These are phyloP conservation scores for Potorous gilbertii DNA, from an alignment of 2,797 vertebrate genomes.

Conservation along the genomic window DNA sequence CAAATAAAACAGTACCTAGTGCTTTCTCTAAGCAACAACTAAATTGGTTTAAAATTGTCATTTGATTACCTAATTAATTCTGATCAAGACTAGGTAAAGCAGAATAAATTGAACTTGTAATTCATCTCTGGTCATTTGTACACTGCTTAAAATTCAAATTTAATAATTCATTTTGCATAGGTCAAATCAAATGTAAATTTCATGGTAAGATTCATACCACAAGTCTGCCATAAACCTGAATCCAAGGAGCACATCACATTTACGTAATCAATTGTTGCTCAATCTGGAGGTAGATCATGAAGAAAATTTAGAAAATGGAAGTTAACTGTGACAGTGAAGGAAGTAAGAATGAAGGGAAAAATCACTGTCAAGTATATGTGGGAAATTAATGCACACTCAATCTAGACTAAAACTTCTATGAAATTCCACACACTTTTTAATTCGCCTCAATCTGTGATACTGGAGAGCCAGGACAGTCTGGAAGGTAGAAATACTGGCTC, in stretches of 20 bases:
- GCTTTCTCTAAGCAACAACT: constrained; percentile 12
- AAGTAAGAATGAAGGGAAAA: constrained; percentile 56
- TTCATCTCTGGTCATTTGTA: neutral
- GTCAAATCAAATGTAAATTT: constrained; percentile 39
- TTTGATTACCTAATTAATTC: constrained; percentile 18
- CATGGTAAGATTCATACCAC: neutral
- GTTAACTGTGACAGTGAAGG: neutral
- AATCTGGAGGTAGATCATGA: neutral
- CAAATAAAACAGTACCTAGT: constrained; percentile 36
- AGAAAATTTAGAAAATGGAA: constrained; percentile 49
- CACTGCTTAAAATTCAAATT: constrained; percentile 26
- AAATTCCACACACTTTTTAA: constrained; percentile 65
- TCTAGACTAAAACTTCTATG: constrained; percentile 70
- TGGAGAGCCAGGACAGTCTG: constrained; percentile 52
- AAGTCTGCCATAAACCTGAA: constrained; percentile 39
- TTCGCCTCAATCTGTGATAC: constrained; percentile 12
- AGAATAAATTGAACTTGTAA: constrained; percentile 52
- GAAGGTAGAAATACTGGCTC: constrained; percentile 7
- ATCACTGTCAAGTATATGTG: constrained; percentile 58
- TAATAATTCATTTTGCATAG: constrained; percentile 25
- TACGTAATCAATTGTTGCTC: neutral
- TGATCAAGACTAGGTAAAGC: constrained; percentile 31
- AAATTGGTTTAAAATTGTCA: constrained; percentile 42
- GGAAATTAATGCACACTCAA: constrained; percentile 47
- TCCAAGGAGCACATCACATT: neutral